These are phyloP conservation scores for Drosophila truncata DNA, from an alignment of 1,140 invertebrate species.

Conservation along the genomic window DNA sequence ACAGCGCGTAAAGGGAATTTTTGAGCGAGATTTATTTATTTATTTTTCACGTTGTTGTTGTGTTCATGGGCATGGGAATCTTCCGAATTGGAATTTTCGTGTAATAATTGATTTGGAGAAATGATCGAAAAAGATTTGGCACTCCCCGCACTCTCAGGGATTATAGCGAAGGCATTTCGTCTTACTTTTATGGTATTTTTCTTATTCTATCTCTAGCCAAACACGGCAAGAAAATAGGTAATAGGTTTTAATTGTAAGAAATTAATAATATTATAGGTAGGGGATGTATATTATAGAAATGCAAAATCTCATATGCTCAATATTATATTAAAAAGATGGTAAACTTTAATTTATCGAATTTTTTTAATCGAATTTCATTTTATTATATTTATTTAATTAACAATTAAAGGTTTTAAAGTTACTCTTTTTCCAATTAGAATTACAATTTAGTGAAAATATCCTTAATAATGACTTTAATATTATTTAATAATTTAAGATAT, in stretches of 20 bases:
- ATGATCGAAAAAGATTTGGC: conserved; percentile 22
- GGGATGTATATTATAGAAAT: too few relatives aligned
- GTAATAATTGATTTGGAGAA: conserved; percentile 47
- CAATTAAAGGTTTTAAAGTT: too few relatives aligned
- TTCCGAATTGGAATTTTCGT: conserved; percentile 27
- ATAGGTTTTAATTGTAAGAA: not conserved
- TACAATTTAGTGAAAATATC: too few relatives aligned
- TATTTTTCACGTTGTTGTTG: not conserved
- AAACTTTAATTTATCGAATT: not conserved
- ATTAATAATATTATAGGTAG: not conserved
- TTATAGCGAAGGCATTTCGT: conserved; percentile 7
- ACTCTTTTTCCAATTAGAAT: too few relatives aligned
- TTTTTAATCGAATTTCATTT: not conserved
- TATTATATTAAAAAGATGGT: not conserved
- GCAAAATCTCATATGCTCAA: too few relatives aligned
- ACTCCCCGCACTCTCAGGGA: not conserved
- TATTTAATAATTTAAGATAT: too few relatives aligned
- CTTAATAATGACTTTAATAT: not conserved
- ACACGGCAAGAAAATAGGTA: not conserved
- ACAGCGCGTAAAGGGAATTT: conserved; percentile 21
- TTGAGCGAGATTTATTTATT: conserved; percentile 34
- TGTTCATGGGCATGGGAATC: conserved; percentile 4
- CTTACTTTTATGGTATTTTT: conserved; percentile 6
- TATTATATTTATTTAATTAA: too few relatives aligned
- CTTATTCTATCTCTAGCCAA: not conserved